Evolutionary conservation across 1,140 invertebrate species (phyloP), one percentile per base, ranked within the genome.

Genomic region (Atta texana): DNA sequence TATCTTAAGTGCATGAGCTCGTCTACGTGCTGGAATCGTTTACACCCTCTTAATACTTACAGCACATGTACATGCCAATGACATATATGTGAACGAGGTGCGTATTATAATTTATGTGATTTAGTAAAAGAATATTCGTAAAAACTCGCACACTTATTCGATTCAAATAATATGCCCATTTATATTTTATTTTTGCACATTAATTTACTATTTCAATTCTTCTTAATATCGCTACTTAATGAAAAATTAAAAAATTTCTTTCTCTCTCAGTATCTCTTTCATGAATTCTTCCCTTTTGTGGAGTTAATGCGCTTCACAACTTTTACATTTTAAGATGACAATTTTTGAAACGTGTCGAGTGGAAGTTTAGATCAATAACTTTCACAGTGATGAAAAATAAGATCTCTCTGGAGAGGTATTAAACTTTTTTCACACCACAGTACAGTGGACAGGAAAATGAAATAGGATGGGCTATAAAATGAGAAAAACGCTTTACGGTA

Each of bases 1-100:
- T 84, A 84, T 39, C 39, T 61, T 84, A 75, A 84, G 55, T 84
- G 55, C 69, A 61, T n/a, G 55, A 61, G 57, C 34, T 75, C 55
- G 55, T 84, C 55, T 84, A 84, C 69, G 69, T 84, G 80, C 80
- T 63, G 31, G 80, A 82, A 82, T 72, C 80, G 80, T 84, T 84
- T 84, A 84, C 80, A 84, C 80, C 55, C 80, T 84, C 80, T 75
- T 84, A 84, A 84, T 74, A 74, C 80, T 84, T 63, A 84, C 28
- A 51, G 55, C 55, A 51, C 8, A 84, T 84, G 61, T 84, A 74
- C 80, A 69, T 75, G 69, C 55, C 69, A 24, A 84, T 84, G 24
- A 55, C 39, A 57, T n/a, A 24, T 84, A 84, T 69, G 80, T 84
- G 80, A 75, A 84, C 39, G 80, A 8, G 55, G 1, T 84, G 69